A percentile compares a stretch with the other conserved stretches of the same genome.
Evolutionary conservation across 2,797 vertebrate genomes (phyloP).

Genomic region (Pantherophis alleghaniensis): DNA sequence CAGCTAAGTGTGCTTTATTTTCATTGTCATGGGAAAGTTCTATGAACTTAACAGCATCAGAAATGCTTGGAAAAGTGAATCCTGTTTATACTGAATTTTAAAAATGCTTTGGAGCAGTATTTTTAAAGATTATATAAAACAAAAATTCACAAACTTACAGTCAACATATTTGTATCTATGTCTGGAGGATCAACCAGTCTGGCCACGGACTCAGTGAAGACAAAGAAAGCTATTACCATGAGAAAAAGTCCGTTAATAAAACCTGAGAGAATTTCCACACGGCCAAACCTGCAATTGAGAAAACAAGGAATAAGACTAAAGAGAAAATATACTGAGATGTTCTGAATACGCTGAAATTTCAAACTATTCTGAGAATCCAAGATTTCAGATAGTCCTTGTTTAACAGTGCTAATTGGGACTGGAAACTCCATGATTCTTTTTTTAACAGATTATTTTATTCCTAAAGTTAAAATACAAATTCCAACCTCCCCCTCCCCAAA

Average conservation of each 20-base stretch:
- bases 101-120: not conserved
- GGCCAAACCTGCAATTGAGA: slow-evolving; percentile 82
- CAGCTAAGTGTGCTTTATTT: not conserved
- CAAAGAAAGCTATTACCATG: slow-evolving; percentile 98
- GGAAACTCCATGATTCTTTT: not conserved
- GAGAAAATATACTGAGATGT: not conserved
- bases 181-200: slow-evolving; percentile 94
- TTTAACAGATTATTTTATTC: not conserved
- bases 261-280: slow-evolving; percentile 96
- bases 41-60: not conserved
- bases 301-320: not conserved
- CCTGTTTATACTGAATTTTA: not conserved
- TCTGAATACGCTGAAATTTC: not conserved
- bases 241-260: slow-evolving; percentile 98
- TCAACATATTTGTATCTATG: slow-evolving; percentile 97
- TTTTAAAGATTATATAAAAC: slow-evolving; percentile 27
- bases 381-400: not conserved
- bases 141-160: slow-evolving; percentile 77
- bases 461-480: not conserved
- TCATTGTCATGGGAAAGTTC: not conserved
- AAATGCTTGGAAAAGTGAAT: not conserved
- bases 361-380: not conserved
- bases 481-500: not conserved
- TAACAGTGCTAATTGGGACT: not conserved
- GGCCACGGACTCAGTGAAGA: slow-evolving; percentile 93